Percentiles rank a stretch among this genome's conserved stretches.
Conservation (phyloP, 1,140 invertebrate species). For the Sycobia sp. region DNA sequence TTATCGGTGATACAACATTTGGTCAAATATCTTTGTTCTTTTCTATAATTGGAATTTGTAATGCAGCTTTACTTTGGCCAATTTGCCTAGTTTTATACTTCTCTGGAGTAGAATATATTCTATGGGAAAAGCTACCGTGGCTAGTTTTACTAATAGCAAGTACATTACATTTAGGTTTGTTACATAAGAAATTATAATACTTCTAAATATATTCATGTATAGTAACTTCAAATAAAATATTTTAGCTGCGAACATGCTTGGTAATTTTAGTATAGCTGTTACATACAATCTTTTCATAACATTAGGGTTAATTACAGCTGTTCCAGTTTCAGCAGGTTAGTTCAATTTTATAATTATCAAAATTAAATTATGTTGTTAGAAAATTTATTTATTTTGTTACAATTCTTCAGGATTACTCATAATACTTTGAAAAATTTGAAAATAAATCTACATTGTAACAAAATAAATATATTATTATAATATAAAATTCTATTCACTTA, state of each 20-base stretch:
- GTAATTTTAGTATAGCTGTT: slow-evolving; percentile 86
- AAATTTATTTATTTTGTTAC: too few relatives aligned
- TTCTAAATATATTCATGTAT: slow-evolving; percentile 5
- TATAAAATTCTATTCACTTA: too few relatives aligned
- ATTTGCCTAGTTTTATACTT: slow-evolving; percentile 82
- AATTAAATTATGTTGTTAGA: too few relatives aligned
- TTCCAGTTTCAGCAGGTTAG: slow-evolving; percentile 88
- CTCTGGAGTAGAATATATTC: slow-evolving; percentile 79
- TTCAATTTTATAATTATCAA: not conserved
- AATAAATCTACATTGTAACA: too few relatives aligned
- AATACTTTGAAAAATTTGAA: too few relatives aligned
- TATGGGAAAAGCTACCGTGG: slow-evolving; percentile 82
- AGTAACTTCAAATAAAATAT: slow-evolving; percentile 43
- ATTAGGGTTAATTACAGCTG: slow-evolving; percentile 86
- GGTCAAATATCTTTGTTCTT: slow-evolving; percentile 88
- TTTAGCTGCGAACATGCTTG: slow-evolving; percentile 87
- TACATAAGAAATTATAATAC: not conserved
- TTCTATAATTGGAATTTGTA: slow-evolving; percentile 82
- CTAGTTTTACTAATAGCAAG: slow-evolving; percentile 77
- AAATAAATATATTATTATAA: too few relatives aligned
- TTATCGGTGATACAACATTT: slow-evolving; percentile 87
- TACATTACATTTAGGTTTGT: slow-evolving; percentile 71
- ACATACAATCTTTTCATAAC: slow-evolving; percentile 94
- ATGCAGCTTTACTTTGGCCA: slow-evolving; percentile 85
- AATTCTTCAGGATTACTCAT: too few relatives aligned